Evolutionary conservation across 2,113 vertebrate genomes (phyloP).

Genomic region (Stictonetta naevosa): DNA sequence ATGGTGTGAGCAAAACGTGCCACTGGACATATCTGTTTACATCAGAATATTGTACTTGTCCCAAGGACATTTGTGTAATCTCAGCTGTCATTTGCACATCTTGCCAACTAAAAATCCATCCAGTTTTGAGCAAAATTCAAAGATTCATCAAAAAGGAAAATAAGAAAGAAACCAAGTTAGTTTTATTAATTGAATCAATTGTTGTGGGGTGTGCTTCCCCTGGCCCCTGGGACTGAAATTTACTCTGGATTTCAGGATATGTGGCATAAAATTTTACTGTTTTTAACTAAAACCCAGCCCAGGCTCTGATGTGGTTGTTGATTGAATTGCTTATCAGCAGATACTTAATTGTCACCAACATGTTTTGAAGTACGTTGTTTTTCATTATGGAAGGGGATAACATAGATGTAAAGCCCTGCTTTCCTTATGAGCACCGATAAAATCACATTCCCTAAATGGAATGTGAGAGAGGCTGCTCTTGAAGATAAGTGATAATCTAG

Average conservation of each 20-base stretch:
- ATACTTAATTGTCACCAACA: neutral
- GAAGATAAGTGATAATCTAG: slow-evolving; percentile 6
- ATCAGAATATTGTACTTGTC: neutral
- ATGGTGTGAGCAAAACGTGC: neutral
- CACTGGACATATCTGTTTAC: neutral
- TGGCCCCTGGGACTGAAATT: neutral
- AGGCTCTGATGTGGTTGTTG: neutral
- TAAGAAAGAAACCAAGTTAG: neutral
- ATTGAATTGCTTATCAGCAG: neutral
- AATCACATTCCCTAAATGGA: neutral
- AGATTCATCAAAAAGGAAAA: neutral
- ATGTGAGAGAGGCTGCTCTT: neutral
- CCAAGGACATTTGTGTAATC: neutral
- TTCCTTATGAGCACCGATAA: neutral
- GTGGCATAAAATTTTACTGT: neutral
- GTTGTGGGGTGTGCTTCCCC: accelerated
- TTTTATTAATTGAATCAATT: neutral
- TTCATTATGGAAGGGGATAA: neutral
- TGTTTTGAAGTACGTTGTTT: neutral
- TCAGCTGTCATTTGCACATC: neutral
- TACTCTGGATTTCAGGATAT: neutral
- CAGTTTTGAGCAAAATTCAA: neutral
- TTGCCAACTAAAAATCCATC: neutral
- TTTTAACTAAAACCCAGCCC: neutral
- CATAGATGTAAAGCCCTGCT: neutral